Evolutionary conservation across 2,113 vertebrate species (phyloP), one percentile per base, ranked within the genome.

Genomic region (Peromyscus maniculatus): DNA sequence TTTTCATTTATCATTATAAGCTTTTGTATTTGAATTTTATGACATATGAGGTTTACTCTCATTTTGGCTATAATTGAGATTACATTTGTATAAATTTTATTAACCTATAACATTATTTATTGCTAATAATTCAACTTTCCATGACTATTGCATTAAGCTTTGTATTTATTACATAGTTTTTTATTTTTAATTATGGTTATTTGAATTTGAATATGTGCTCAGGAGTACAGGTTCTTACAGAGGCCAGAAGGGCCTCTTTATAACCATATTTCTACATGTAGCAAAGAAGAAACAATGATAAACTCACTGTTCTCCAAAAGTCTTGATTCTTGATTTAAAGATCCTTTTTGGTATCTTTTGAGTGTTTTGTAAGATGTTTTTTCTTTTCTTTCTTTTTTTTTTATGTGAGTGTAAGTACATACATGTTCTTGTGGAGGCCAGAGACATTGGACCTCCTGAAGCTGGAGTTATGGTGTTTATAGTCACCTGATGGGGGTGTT

Each of bases 301-400:
- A 95, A 95, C 19, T 89, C 22, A 92, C n/a, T 33, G 1, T 4
- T 11, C 36, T 86, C 84, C 28, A 92, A 84, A 94, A 84, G 19
- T 75, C 31, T 92, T 64, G 5, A 67, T 95, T 84, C 78, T 22
- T 49, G 46, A 49, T 49, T 49, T 49, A 7, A 89, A 46, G 9
- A 80, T 71, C 7, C 3, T 57, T 77, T 86, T 80, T 12, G 62
- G 7, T 17, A 49, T 88, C 22, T 67, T 90, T 71, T 72, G 2
- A 59, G 11, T n/a, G 59, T n/a, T 22, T 22, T 82, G 6, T 82
- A 39, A 82, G 3, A 80, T 55, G 33, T n/a, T 0, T 24, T 74
- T 49, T 49, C 2, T 67, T 67, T 36, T 72, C 16, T 67, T 36
- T 72, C 16, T n/a, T 72, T 74, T 75, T 1, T 82, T 83, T 36